These are phyloP conservation scores for Turritopsis dohrnii DNA, from an alignment of 30 jellyfish, hydroid and myxozoan species.

Conservation along the genomic window DNA sequence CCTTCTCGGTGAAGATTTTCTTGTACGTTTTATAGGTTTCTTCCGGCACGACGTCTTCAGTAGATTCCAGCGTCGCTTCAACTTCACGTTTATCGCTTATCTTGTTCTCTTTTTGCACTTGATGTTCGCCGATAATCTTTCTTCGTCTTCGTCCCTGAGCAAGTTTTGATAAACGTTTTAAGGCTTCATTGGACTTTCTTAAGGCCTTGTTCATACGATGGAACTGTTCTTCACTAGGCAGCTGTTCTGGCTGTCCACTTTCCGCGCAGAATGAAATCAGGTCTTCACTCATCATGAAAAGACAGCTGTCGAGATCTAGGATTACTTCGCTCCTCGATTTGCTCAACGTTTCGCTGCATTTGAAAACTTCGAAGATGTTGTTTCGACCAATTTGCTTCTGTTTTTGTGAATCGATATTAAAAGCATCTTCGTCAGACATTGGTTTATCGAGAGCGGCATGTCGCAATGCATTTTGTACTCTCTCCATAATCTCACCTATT, in stretches of 20 bases:
- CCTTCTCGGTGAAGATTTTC: conserved; percentile 16
- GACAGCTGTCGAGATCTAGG: conserved; percentile 2
- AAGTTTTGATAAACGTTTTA: not conserved
- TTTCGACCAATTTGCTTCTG: conserved; percentile 6
- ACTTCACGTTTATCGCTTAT: not conserved
- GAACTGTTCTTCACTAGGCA: conserved; percentile 21
- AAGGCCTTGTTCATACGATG: conserved; percentile 17
- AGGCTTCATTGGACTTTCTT: not conserved
- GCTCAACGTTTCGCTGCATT: not conserved
- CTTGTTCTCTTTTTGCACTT: not conserved
- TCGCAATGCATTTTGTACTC: conserved; percentile 13
- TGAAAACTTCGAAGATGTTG: not conserved
- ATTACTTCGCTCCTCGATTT: not conserved
- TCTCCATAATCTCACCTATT: conserved; percentile 13
- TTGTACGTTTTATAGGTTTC: not conserved
- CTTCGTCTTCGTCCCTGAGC: not conserved
- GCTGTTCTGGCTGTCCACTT: not conserved
- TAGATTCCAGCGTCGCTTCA: not conserved
- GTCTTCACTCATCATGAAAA: not conserved
- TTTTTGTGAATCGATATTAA: not conserved
- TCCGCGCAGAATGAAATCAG: not conserved
- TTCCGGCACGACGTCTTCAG: not conserved
- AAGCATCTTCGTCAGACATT: not conserved
- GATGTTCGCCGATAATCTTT: not conserved
- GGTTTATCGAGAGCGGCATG: not conserved